Percentiles rank a stretch among this genome's conserved stretches.
phyloP scores from a whole-genome alignment of 2,797 vertebrate species.

The Arnoldichthys spilopterus region DNA sequence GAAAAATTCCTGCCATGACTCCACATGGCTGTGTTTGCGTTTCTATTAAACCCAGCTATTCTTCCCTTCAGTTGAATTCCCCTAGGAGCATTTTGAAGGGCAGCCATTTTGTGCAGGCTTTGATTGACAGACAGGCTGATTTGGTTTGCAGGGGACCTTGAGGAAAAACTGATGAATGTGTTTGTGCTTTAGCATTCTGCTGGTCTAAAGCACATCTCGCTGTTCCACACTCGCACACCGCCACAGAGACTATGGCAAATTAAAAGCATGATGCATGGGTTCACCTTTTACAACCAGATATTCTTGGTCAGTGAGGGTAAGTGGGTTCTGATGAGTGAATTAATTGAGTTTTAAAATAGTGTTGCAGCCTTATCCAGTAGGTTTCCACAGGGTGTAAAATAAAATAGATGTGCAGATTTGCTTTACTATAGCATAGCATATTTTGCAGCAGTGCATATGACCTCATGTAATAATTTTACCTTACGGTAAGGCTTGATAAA shows the following conservation, averaged over 20 bases:
- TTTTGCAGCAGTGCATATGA: neutral
- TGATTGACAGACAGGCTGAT: constrained; percentile 40
- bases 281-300: neutral
- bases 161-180: constrained; percentile 58
- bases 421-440: neutral
- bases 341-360: constrained; percentile 9
- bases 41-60: neutral
- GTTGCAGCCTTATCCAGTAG: neutral
- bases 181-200: constrained; percentile 45
- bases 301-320: neutral
- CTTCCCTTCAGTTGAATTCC: constrained; percentile 1
- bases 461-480: too few species aligned
- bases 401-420: neutral
- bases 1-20: neutral
- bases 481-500: too few species aligned
- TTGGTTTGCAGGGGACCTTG: constrained; percentile 53
- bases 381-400: neutral
- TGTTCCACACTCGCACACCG: neutral
- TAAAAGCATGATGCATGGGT: constrained; percentile 27
- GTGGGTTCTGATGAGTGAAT: constrained; percentile 10
- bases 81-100: constrained; percentile 29
- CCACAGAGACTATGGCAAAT: constrained; percentile 11
- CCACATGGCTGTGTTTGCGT: constrained; percentile 2
- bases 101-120: constrained; percentile 31
- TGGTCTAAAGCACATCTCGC: constrained; percentile 29